Percentiles rank a stretch among this genome's conserved stretches.
Conservation (phyloP, 2,797 vertebrate genomes). For the Halcyon badia region DNA sequence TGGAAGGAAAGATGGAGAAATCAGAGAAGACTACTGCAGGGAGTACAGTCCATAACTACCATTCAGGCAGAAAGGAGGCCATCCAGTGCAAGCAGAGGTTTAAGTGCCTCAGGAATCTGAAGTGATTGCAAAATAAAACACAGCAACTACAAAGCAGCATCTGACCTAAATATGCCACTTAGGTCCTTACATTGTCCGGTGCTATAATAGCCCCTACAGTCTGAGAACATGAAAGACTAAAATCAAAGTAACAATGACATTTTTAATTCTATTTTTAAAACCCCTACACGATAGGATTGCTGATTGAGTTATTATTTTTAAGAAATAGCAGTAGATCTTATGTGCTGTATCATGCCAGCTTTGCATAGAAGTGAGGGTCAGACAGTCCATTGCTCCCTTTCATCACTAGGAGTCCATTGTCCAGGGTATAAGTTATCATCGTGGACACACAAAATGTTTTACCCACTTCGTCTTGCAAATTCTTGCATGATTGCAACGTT, state of each 20-base stretch:
- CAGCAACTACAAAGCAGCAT: slow-evolving; percentile 42
- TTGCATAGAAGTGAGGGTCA: neutral
- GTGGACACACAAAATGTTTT: neutral
- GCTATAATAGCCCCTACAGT: slow-evolving; percentile 3
- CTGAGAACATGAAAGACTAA: neutral
- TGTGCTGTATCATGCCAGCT: neutral
- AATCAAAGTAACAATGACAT: neutral
- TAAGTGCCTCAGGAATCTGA: slow-evolving; percentile 41
- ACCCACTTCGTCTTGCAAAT: neutral
- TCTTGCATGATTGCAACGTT: neutral
- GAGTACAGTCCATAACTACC: neutral
- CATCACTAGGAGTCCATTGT: neutral
- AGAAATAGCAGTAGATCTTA: neutral
- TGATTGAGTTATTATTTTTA: neutral
- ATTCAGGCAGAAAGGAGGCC: slow-evolving; percentile 43
- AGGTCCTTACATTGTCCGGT: neutral
- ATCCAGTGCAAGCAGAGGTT: slow-evolving; percentile 20
- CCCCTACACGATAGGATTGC: neutral
- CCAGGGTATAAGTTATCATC: neutral
- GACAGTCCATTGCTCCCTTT: neutral
- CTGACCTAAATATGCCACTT: slow-evolving; percentile 59
- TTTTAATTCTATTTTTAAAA: slow-evolving; percentile 2
- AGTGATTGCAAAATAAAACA: slow-evolving; percentile 53
- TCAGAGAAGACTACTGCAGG: slow-evolving; percentile 11
- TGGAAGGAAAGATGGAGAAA: slow-evolving; percentile 13